phyloP scores from a whole-genome alignment of 2,888 invertebrate genomes.

The Notodonta dromedarius region DNA sequence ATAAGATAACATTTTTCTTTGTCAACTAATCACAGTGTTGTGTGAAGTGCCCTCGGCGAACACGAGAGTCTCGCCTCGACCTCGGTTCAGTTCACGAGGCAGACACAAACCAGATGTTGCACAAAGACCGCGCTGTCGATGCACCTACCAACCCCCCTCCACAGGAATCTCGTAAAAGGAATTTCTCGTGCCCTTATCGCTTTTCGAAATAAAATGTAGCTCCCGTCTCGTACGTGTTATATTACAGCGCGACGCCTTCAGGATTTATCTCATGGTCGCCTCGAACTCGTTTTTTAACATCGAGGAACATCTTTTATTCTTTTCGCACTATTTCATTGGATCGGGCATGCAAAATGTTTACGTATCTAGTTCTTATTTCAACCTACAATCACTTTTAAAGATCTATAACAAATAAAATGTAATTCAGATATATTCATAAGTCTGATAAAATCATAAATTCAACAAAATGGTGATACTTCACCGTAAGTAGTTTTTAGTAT shows the following conservation, averaged over 20 bases:
- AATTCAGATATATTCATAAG: too few species aligned
- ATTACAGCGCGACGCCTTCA: constrained; percentile 76
- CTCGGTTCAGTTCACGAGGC: constrained; percentile 42
- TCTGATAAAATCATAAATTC: too few species aligned
- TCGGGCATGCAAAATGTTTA: too few species aligned
- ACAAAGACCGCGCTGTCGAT: constrained; percentile 55
- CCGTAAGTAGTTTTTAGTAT: background rate
- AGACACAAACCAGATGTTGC: constrained; percentile 78
- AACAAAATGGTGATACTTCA: background rate
- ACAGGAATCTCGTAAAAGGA: constrained; percentile 80
- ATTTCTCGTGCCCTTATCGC: constrained; percentile 82
- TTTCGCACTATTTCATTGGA: background rate
- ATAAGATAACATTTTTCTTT: constrained; percentile 18
- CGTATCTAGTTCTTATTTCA: too few species aligned
- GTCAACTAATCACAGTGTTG: constrained; percentile 32
- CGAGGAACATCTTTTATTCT: constrained; percentile 49
- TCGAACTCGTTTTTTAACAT: constrained; percentile 62
- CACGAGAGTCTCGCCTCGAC: constrained; percentile 40
- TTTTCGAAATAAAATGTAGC: constrained; percentile 83
- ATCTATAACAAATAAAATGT: too few species aligned
- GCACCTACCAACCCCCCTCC: constrained; percentile 57
- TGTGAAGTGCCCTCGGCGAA: constrained; percentile 31
- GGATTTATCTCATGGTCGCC: constrained; percentile 78
- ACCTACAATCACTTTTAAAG: too few species aligned
- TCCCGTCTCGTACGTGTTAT: constrained; percentile 80